Evolutionary conservation across 1,140 invertebrate genomes (phyloP).

Genomic region (Drusus annulatus): DNA sequence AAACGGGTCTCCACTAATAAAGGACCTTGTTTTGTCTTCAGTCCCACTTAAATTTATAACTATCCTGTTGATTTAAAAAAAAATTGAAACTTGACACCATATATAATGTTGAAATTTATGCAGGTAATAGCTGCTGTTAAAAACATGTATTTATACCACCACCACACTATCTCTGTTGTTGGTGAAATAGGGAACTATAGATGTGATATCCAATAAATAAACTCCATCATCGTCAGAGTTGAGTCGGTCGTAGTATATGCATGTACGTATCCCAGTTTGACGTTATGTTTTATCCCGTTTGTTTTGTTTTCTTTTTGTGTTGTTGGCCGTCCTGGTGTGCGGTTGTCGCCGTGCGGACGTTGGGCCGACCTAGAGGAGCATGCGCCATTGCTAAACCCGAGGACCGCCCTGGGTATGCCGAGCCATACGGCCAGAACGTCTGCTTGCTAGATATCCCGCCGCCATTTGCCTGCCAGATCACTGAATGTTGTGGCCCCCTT

Average conservation of each 20-base stretch:
- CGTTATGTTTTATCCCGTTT: constrained; percentile 27
- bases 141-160: too few species aligned
- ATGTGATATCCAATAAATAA: neutral
- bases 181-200: too few species aligned
- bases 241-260: neutral
- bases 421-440: constrained; percentile 63
- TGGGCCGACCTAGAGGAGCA: constrained; percentile 70
- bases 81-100: too few species aligned
- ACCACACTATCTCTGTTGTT: too few species aligned
- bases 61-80: too few species aligned
- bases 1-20: too few species aligned
- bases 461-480: constrained; percentile 5
- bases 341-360: constrained; percentile 32
- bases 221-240: neutral
- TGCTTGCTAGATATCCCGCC: constrained; percentile 53
- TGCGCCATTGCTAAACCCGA: constrained; percentile 73
- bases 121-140: too few species aligned
- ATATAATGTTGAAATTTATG: too few species aligned
- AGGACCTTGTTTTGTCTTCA: too few species aligned
- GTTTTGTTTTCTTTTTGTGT: constrained; percentile 47
- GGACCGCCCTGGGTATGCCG: constrained; percentile 63
- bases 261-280: constrained; percentile 12
- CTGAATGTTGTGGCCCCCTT: neutral
- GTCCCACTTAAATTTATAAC: too few species aligned
- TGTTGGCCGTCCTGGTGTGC: constrained; percentile 61